Base-by-base conservation (phyloP, 2,888 invertebrate genomes). In the Subacronicta megacephala region DNA sequence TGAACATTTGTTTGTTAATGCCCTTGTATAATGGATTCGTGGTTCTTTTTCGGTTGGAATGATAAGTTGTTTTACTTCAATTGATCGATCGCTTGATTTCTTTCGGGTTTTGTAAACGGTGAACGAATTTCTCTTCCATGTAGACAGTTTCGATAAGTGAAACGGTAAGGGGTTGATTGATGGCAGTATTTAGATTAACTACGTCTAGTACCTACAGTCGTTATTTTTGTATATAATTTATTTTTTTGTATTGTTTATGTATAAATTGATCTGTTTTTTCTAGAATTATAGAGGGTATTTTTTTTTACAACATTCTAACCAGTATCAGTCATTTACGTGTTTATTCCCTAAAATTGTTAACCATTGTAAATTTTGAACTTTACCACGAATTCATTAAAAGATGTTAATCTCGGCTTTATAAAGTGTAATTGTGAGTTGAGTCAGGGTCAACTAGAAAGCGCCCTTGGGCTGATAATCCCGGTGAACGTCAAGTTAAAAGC, bases 1-100 rank as follows among this genome's bases (percentile, higher is more conserved):
- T 93, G 90, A 93, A 93, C 93, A 93, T 93, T 93, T 93, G 93
- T 93, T 93, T 91, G 92, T 92, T 90, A 92, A 93, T 92, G 90
- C 87, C 84, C 86, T 86, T 84, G 87, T 90, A 85, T 93, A 92
- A 92, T 92, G 92, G 88, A 90, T 91, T 89, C 87, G 84, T 85
- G 87, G 75, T 75, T 77, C 69, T 82, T 88, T 90, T 90, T 88
- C 78, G 82, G 79, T 82, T 75, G 72, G 81, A 81, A 86, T 90
- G 90, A 90, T 90, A 90, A 89, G 90, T 90, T 89, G 89, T 87
- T 90, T 87, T 76, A 72, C 77, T 84, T 79, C 85, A 82, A 86
- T 84, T 88, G 90, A 90, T 90, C 79, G 86, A 87, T 87, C 78
- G 80, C 64, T 72, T 77, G 71, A 75, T 77, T 78, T 67, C 56